Conservation (phyloP, 2,797 vertebrate species). For the Hemibagrus guttatus region DNA sequence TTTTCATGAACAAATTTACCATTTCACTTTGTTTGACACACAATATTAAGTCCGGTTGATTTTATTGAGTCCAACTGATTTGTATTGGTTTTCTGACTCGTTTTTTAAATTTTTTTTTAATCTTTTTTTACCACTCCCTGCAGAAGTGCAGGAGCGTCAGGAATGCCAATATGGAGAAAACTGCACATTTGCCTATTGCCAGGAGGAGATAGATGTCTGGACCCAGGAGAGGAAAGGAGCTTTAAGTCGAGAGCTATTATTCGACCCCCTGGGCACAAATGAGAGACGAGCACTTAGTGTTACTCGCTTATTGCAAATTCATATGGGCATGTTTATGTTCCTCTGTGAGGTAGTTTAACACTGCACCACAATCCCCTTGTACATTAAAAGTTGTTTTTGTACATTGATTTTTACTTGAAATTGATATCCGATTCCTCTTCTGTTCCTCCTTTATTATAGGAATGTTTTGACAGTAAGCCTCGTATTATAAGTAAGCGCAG, state of each 20-base stretch:
- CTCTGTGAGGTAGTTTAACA: constrained; percentile 80
- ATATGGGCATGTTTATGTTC: constrained; percentile 89
- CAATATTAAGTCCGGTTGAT: neutral
- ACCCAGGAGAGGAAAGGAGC: constrained; percentile 97
- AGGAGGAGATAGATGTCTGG: constrained; percentile 99
- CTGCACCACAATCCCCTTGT: neutral
- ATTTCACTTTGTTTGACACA: neutral
- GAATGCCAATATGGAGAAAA: constrained; percentile 99
- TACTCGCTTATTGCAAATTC: constrained; percentile 80
- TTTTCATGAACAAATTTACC: neutral
- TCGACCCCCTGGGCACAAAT: constrained; percentile 83
- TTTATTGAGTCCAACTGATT: too few species aligned
- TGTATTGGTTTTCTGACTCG: neutral
- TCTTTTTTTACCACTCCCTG: constrained; percentile 1
- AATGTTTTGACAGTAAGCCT: constrained; percentile 99
- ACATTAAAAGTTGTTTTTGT: neutral
- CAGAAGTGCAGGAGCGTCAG: constrained; percentile 98
- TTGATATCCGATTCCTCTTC: neutral
- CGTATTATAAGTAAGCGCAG: constrained; percentile 97
- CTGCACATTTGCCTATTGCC: constrained; percentile 99
- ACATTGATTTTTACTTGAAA: neutral
- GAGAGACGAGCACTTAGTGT: constrained; percentile 80
- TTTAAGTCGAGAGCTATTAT: constrained; percentile 94
- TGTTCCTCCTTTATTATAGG: constrained; percentile 72
- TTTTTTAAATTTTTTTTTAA: too few species aligned